A percentile compares a stretch with the other conserved stretches of the same genome.
Conservation (phyloP, 2,888 invertebrate genomes). For the Laspeyria flexula region DNA sequence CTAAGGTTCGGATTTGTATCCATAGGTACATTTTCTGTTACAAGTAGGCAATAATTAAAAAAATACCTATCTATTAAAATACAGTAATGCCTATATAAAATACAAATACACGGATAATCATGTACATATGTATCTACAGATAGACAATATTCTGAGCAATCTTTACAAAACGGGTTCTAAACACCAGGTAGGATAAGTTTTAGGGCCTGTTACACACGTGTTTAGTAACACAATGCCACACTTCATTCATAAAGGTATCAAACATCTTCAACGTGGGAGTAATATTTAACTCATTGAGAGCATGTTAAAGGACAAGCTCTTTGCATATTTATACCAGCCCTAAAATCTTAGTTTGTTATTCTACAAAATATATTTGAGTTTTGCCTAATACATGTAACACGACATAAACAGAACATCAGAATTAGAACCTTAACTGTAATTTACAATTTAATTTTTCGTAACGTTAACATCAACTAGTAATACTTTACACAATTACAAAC, state of each 20-base stretch:
- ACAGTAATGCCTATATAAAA: slow-evolving; percentile 67
- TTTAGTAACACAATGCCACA: too few relatives aligned
- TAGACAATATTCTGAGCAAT: slow-evolving; percentile 51
- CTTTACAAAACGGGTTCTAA: slow-evolving; percentile 34
- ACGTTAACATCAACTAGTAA: slow-evolving; percentile 68
- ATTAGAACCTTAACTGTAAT: slow-evolving; percentile 29
- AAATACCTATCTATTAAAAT: slow-evolving; percentile 66
- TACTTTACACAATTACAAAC: slow-evolving; percentile 61
- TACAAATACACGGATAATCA: slow-evolving; percentile 50
- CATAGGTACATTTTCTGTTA: slow-evolving; percentile 52
- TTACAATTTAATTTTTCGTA: slow-evolving; percentile 47
- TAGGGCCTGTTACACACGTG: background rate
- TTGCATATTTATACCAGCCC: background rate
- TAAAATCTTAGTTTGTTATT: slow-evolving; percentile 17
- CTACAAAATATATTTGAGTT: slow-evolving; percentile 11
- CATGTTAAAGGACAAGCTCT: too few relatives aligned
- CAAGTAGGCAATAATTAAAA: slow-evolving; percentile 56
- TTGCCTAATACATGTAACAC: slow-evolving; percentile 10
- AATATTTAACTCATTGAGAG: too few relatives aligned
- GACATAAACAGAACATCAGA: slow-evolving; percentile 10
- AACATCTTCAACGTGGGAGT: background rate
- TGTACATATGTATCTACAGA: slow-evolving; percentile 40
- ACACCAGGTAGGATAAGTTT: slow-evolving; percentile 16
- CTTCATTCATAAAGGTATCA: background rate
- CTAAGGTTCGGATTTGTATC: slow-evolving; percentile 58